Percentiles rank a stretch among this genome's conserved stretches.
phyloP scores from a whole-genome alignment of 2,888 invertebrate species.

The Polylopha cassiicola region DNA sequence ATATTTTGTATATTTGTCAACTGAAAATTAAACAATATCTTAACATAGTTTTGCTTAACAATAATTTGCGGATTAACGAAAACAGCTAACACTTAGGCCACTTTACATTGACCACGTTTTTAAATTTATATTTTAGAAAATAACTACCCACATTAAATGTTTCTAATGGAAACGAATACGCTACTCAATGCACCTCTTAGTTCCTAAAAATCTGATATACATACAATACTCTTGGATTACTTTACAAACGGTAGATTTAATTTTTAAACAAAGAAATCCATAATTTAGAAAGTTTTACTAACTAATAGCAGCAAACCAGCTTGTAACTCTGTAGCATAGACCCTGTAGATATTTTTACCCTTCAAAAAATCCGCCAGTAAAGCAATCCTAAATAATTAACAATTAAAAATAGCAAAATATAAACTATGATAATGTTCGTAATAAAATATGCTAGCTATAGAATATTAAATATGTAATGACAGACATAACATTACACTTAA shows the following conservation, averaged over 20 bases:
- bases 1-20: constrained; percentile 75
- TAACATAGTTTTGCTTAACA: constrained; percentile 63
- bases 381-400: constrained; percentile 31
- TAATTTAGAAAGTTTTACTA: too few relatives aligned
- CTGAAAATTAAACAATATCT: constrained; percentile 73
- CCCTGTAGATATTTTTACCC: constrained; percentile 21
- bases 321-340: constrained; percentile 17
- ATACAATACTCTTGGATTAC: constrained; percentile 51
- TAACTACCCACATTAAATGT: constrained; percentile 36
- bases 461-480: constrained; percentile 62
- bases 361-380: too few relatives aligned
- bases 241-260: constrained; percentile 36
- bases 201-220: constrained; percentile 64
- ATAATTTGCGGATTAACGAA: constrained; percentile 64
- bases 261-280: constrained; percentile 13
- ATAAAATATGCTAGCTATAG: constrained; percentile 63
- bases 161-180: constrained; percentile 45
- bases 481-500: constrained; percentile 51
- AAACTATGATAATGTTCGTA: constrained; percentile 56
- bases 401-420: constrained; percentile 57
- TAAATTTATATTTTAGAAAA: constrained; percentile 30
- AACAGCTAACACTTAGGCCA: constrained; percentile 62
- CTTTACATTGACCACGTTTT: constrained; percentile 29
- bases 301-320: constrained; percentile 19
- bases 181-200: constrained; percentile 63